Conservation (phyloP, 2,888 invertebrate species). For the Girardia tigrina region DNA sequence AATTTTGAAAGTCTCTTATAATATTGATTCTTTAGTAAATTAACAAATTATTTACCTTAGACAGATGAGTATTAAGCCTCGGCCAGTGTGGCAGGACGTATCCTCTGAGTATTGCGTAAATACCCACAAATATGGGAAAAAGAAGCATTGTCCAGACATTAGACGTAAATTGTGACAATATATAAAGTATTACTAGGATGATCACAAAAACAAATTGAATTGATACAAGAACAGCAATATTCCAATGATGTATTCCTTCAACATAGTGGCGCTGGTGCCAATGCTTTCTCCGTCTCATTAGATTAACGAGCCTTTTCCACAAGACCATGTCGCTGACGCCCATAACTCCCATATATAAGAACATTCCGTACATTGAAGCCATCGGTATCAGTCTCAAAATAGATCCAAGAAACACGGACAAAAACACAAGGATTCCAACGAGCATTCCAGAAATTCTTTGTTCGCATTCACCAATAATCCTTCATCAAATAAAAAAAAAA, state of each 20-base stretch:
- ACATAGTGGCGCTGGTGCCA: constrained; percentile 33
- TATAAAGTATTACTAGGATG: not conserved
- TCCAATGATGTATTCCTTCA: not conserved
- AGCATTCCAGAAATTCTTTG: constrained; percentile 48
- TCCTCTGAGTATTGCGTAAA: constrained; percentile 33
- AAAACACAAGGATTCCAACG: constrained; percentile 49
- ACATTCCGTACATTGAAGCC: constrained; percentile 55
- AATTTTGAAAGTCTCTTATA: too few species aligned
- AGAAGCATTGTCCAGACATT: constrained; percentile 26
- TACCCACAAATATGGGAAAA: constrained; percentile 33
- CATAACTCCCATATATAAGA: constrained; percentile 37
- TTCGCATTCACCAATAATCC: constrained; percentile 59
- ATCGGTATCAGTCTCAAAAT: constrained; percentile 72
- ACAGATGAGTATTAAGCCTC: constrained; percentile 14
- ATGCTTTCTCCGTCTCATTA: constrained; percentile 32
- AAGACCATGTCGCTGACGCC: constrained; percentile 32
- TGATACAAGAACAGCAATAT: not conserved
- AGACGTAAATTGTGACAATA: not conserved
- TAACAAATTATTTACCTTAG: not conserved
- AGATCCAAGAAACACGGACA: constrained; percentile 65
- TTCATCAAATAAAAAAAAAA: not conserved
- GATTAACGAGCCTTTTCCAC: not conserved
- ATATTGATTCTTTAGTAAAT: too few species aligned
- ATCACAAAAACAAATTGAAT: not conserved
- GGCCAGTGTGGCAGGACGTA: constrained; percentile 32